Conservation (phyloP, 2,113 vertebrate species). For the Rhinolophus ferrumequinum region DNA sequence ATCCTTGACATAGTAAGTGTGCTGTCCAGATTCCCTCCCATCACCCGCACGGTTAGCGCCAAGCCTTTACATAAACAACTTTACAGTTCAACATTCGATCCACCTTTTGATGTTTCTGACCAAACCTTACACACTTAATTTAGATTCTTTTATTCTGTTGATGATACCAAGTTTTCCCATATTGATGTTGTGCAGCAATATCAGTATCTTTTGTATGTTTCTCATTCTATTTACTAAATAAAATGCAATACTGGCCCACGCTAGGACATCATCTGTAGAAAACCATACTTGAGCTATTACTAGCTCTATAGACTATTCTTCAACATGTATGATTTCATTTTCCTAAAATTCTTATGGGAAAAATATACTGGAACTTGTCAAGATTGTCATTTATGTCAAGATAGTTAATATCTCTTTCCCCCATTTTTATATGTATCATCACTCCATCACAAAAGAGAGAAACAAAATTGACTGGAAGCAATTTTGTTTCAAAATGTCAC, state of each 20-base stretch:
- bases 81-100: background rate
- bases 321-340: background rate
- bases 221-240: conserved; percentile 50
- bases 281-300: background rate
- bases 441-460: background rate
- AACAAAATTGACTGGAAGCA: background rate
- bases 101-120: background rate
- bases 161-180: conserved; percentile 1
- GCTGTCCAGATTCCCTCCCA: background rate
- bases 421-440: background rate
- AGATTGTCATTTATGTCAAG: background rate
- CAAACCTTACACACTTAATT: conserved; percentile 30
- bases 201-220: background rate
- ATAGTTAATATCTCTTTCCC: background rate
- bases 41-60: background rate
- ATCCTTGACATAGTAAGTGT: background rate
- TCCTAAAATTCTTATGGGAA: conserved; percentile 32
- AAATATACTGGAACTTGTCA: background rate
- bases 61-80: conserved; percentile 30
- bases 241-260: background rate
- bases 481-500: background rate
- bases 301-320: background rate
- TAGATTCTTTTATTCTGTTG: conserved; percentile 29
- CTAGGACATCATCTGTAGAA: background rate
- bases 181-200: background rate